Evolutionary conservation across 2,888 invertebrate genomes (phyloP), one percentile per base, ranked within the genome.

Genomic region (Odontocerum albicorne): DNA sequence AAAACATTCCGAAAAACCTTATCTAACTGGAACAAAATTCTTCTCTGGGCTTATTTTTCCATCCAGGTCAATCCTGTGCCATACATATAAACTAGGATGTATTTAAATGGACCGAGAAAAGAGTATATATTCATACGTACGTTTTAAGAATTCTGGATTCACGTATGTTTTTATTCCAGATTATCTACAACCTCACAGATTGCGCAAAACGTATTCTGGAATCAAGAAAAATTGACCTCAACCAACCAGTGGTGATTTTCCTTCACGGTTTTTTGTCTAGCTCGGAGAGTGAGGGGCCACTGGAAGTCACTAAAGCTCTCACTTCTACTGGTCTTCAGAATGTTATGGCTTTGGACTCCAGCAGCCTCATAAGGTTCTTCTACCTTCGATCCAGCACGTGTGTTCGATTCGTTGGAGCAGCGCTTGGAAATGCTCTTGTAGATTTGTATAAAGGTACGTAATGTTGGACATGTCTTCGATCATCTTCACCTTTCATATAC

Each of bases 271-370:
- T 74, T 69, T 31, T 50, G 19, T 49, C 56, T 17, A 46, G 32
- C 15, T 17, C 56, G 4, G 56, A 49, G 32, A 42, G 53, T 15
- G 49, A 49, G 3, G 56, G 49, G 1, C 49, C 56, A 22, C 35
- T 33, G 19, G 66, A 67, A 53, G 60, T 62, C 17, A 68, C 69
- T 64, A 53, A 46, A n/a, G 46, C 62, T 2, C 49, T 60, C 12
- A 13, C 43, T 12, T 10, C 32, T 2, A 49, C 47, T 53, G 75
- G 69, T 4, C 10, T 27, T 21, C n/a, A 36, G 22, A 59, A 71
- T 59, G 66, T 76, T 36, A 49, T 77, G 32, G 77, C 75, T 0
- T 65, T 78, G 63, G 77, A 78, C 64, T 70, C 71, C 36, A 75
- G 76, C 63, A 66, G 73, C 0, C 65, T 73, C n/a, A 72, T 77